Percentiles rank a stretch among this genome's conserved stretches.
These are phyloP conservation scores for Platygyra sinensis DNA, from an alignment of 64 coral and sea anemone species.

Conservation along the genomic window DNA sequence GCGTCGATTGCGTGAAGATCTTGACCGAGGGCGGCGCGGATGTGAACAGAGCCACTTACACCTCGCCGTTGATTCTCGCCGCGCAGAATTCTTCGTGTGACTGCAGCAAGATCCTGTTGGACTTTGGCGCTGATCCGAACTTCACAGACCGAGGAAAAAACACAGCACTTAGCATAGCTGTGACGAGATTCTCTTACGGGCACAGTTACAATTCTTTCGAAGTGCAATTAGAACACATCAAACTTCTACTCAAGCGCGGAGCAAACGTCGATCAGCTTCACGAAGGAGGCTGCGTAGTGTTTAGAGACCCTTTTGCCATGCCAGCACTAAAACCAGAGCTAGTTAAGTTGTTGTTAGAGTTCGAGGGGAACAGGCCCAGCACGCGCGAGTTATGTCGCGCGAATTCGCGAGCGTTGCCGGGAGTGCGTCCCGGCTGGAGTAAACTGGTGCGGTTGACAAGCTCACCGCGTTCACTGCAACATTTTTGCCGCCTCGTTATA, in stretches of 20 bases:
- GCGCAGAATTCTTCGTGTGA: conserved; percentile 46
- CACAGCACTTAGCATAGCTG: conserved; percentile 70
- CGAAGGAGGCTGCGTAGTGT: conserved; percentile 38
- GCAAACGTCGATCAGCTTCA: conserved; percentile 56
- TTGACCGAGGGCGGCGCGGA: conserved; percentile 67
- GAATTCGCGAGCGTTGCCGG: background rate
- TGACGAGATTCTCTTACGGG: conserved; percentile 60
- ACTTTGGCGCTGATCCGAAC: conserved; percentile 75
- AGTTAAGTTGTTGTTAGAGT: conserved; percentile 68
- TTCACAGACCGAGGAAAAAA: conserved; percentile 67
- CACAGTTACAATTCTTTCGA: conserved; percentile 11
- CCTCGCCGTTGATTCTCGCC: conserved; percentile 73
- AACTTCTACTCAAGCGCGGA: conserved; percentile 74
- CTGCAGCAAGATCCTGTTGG: conserved; percentile 54
- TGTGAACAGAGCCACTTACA: conserved; percentile 63
- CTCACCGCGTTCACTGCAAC: conserved; percentile 57
- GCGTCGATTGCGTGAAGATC: conserved; percentile 53
- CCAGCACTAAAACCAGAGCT: conserved; percentile 46
- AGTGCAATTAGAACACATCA: conserved; percentile 68
- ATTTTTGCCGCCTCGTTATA: conserved; percentile 70
- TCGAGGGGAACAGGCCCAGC: conserved; percentile 43
- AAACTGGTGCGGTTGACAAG: conserved; percentile 29
- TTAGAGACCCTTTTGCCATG: conserved; percentile 49
- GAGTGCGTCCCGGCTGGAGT: conserved; percentile 51
- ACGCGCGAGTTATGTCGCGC: conserved; percentile 33